Evolutionary conservation across 2,797 vertebrate genomes (phyloP).

Genomic region (Tauraco hartlaubi): DNA sequence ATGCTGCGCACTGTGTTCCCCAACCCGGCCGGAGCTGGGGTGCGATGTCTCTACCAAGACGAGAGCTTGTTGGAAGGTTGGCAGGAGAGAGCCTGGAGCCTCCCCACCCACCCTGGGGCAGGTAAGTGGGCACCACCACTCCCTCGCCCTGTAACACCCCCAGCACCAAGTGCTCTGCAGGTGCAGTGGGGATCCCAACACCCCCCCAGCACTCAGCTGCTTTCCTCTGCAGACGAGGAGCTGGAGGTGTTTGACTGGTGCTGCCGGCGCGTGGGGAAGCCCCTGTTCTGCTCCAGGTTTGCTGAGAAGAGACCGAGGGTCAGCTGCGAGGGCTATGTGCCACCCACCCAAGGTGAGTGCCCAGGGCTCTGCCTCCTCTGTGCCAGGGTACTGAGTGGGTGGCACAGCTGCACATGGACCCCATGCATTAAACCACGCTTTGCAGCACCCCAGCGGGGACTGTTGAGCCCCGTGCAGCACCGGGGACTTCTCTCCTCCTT

Average conservation of each 20-base stretch:
- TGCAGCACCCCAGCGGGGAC: not conserved
- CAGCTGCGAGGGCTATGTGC: constrained; percentile 65
- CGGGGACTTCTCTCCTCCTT: not conserved
- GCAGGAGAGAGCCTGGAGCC: constrained; percentile 54
- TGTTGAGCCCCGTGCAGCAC: not conserved
- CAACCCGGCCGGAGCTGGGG: not conserved
- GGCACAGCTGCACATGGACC: rapidly evolving
- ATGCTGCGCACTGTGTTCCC: not conserved
- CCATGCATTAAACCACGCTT: not conserved
- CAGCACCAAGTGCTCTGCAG: rapidly evolving
- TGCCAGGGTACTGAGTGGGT: not conserved
- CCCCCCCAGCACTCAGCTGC: rapidly evolving
- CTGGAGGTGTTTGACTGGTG: constrained; percentile 73
- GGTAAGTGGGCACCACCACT: not conserved
- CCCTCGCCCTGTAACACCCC: rapidly evolving
- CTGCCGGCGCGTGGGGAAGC: constrained; percentile 54
- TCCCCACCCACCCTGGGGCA: rapidly evolving
- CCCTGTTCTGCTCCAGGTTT: constrained; percentile 71
- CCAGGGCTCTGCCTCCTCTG: not conserved
- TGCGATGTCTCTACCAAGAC: constrained; percentile 28
- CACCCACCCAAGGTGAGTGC: constrained; percentile 70
- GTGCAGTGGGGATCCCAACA: rapidly evolving
- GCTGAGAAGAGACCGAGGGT: constrained; percentile 39
- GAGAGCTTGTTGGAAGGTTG: constrained; percentile 44
- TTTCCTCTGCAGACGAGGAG: constrained; percentile 47